Percentiles rank a stretch among this genome's conserved stretches.
Conservation (phyloP, 2,797 vertebrate genomes). For the Amblyraja radiata region DNA sequence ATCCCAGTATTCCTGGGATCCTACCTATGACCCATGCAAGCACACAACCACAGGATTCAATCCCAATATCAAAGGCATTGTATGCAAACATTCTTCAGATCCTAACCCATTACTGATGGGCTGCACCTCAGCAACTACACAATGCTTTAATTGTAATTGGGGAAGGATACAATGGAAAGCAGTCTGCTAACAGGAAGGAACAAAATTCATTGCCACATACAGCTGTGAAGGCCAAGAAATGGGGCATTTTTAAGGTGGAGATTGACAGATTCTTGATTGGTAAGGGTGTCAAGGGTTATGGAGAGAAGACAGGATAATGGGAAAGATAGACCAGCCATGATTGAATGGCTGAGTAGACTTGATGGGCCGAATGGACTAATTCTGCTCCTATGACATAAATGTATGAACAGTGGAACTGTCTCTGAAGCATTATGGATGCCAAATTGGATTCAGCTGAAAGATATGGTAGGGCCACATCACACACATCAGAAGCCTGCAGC, state of each 20-base stretch:
- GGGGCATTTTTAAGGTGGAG: too few species aligned
- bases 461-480: not conserved
- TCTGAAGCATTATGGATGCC: not conserved
- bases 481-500: constrained; percentile 12
- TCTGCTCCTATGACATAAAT: too few species aligned
- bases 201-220: too few species aligned
- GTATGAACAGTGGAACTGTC: not conserved
- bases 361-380: too few species aligned
- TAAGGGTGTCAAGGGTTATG: too few species aligned
- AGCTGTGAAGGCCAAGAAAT: too few species aligned
- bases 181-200: not conserved
- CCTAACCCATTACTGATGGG: not conserved
- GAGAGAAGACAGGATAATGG: too few species aligned
- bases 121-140: not conserved
- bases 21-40: not conserved
- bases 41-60: not conserved
- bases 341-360: too few species aligned
- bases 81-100: not conserved
- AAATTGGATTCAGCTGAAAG: constrained; percentile 33
- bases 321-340: too few species aligned
- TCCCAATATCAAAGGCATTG: not conserved
- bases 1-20: too few species aligned
- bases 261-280: too few species aligned
- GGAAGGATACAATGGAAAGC: not conserved
- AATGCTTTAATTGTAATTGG: too few species aligned